Base-by-base conservation (phyloP, 2,113 vertebrate genomes). In the Caloenas nicobarica region DNA sequence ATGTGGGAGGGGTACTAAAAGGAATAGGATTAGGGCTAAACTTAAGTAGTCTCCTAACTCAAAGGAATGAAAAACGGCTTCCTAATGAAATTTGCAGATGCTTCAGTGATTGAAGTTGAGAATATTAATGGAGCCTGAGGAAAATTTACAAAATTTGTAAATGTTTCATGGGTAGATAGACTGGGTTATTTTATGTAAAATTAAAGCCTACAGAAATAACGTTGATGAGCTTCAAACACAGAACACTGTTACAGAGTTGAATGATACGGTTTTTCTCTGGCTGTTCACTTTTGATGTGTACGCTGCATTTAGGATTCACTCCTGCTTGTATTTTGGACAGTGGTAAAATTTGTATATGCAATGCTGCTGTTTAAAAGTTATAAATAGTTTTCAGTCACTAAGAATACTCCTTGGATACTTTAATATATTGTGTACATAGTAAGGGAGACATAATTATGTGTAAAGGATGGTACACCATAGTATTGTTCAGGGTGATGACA, bases 361-460 rank as follows among this genome's bases (percentile, higher is more conserved):
- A 12, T 42, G 44, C 44, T 46, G 14, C 44, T 46, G 81, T 69
- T 76, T 5, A 48, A 81, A 42, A 84, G 17, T 38, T 89, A 56
- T 88, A 81, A 91, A 92, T 89, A 95, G n/a, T 78, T 93, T 91
- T 61, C 29, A 19, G 70, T 77, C 57, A 10, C 81, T 80, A 95
- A 85, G n/a, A 94, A 81, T 88, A 57, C 8, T 77, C 71, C 62
- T 82, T 0, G 2, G 70, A 24, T 84, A 28, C 62, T 82, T 88
- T 57, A 80, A 33, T 81, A 23, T 81, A 33, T 82, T 90, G 85
- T 79, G 50, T 60, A 57, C 15, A 36, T 82, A 77, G 65, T 7
- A 53, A 28, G 8, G 53, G 38, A 82, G 62, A 77, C 77, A 44
- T 29, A 7, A 29, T 2, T 16, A 0, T 33, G 60, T 57, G 69